Evolutionary conservation across 30 jellyfish, hydroid and myxozoan species (phyloP).

Genomic region (Aurelia coerulea): DNA sequence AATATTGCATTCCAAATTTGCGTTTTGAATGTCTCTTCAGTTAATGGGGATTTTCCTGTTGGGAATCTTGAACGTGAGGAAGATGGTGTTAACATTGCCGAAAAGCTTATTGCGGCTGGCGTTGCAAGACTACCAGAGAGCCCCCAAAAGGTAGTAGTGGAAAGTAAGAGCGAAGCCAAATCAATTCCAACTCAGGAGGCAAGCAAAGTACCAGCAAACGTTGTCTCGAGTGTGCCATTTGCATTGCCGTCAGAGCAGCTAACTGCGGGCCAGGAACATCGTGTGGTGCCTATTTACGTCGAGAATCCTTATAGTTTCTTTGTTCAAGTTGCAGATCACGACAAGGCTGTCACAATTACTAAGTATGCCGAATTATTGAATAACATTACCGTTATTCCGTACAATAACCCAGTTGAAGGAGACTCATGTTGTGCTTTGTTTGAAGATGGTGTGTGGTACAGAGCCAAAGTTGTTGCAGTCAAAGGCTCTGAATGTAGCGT

Average conservation of each 20-base stretch:
- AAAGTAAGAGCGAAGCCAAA: not conserved
- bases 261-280: not conserved
- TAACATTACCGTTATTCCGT: not conserved
- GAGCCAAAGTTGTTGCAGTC: constrained; percentile 64
- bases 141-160: not conserved
- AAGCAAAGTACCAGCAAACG: not conserved
- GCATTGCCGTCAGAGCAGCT: not conserved
- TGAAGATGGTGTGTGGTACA: constrained; percentile 64
- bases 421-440: constrained; percentile 60
- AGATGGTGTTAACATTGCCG: constrained; percentile 10
- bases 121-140: constrained; percentile 1
- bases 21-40: not conserved
- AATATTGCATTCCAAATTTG: constrained; percentile 27
- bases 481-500: constrained; percentile 15
- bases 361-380: constrained; percentile 14
- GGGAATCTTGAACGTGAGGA: constrained; percentile 29
- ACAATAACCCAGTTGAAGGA: constrained; percentile 6
- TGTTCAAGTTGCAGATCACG: constrained; percentile 55
- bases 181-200: too few species aligned
- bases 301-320: constrained; percentile 49
- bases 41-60: not conserved
- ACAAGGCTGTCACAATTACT: constrained; percentile 20
- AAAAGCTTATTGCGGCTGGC: constrained; percentile 28
- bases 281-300: constrained; percentile 52
- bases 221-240: not conserved